Conservation (phyloP, 2,797 vertebrate genomes). For the Myripristis jacobus region DNA sequence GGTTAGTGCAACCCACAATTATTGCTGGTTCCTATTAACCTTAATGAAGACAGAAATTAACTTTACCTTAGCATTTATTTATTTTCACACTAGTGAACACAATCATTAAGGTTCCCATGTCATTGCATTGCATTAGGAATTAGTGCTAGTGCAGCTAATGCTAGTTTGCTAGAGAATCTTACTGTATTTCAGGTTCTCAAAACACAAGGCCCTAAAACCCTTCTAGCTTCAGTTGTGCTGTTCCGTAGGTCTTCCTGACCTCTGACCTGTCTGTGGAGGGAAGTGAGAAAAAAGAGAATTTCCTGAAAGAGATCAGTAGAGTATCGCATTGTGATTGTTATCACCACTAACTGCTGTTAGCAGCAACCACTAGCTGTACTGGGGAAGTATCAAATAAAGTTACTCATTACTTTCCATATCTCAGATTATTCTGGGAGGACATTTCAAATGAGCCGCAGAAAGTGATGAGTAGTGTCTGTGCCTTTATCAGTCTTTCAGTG, state of each 20-base stretch:
- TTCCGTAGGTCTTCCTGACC: not conserved
- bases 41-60: not conserved
- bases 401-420: too few species aligned
- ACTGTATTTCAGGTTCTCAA: too few species aligned
- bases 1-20: not conserved
- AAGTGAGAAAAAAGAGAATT: not conserved
- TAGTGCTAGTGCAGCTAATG: not conserved
- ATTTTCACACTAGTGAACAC: not conserved
- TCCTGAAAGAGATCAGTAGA: conserved; percentile 28
- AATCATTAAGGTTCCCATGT: not conserved
- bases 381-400: too few species aligned
- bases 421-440: too few species aligned
- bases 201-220: too few species aligned
- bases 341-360: conserved; percentile 43
- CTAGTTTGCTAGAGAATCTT: too few species aligned
- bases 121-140: not conserved
- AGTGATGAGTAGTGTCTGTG: too few species aligned
- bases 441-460: too few species aligned
- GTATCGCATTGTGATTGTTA: conserved; percentile 33
- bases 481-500: too few species aligned
- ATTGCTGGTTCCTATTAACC: conserved; percentile 1
- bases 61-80: not conserved
- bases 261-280: conserved; percentile 5
- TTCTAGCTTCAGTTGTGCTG: too few species aligned
- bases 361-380: too few species aligned